phyloP scores from a whole-genome alignment of 2,888 invertebrate genomes.

The Phyllotreta striolata region DNA sequence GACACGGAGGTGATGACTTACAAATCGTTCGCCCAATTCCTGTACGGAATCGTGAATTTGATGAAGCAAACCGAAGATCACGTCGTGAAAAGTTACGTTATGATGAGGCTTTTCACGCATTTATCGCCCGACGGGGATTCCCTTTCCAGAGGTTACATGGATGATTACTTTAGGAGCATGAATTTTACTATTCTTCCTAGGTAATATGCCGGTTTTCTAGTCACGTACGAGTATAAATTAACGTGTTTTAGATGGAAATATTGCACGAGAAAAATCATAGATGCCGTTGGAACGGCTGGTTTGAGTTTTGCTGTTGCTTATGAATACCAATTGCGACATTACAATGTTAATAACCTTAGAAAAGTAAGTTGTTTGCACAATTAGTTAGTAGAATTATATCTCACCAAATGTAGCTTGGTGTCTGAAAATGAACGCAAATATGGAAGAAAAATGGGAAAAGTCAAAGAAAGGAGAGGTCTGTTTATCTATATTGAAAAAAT shows the following conservation, averaged over 20 bases:
- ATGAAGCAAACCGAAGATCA: constrained; percentile 50
- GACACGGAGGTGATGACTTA: constrained; percentile 47
- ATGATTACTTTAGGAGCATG: constrained; percentile 50
- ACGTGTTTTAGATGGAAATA: constrained; percentile 52
- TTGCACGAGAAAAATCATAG: constrained; percentile 57
- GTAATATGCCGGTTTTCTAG: constrained; percentile 33
- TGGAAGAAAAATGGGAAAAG: too few species aligned
- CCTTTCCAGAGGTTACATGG: constrained; percentile 52
- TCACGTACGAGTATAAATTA: background rate
- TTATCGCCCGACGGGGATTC: constrained; percentile 56
- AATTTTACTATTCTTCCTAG: constrained; percentile 47
- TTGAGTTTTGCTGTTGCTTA: constrained; percentile 58
- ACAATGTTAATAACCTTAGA: constrained; percentile 52
- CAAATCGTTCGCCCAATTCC: constrained; percentile 29
- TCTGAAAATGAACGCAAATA: too few species aligned
- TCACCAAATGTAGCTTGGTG: too few species aligned
- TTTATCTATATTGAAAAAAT: too few species aligned
- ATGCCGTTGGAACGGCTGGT: constrained; percentile 47
- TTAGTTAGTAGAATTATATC: too few species aligned
- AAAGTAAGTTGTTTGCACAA: constrained; percentile 47
- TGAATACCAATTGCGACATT: constrained; percentile 55
- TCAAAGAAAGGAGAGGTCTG: too few species aligned
- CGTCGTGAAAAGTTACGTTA: constrained; percentile 56
- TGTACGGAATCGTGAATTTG: constrained; percentile 55
- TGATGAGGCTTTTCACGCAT: constrained; percentile 55